phyloP scores from a whole-genome alignment of 1,140 invertebrate species.

The Drosophila pallidifrons region DNA sequence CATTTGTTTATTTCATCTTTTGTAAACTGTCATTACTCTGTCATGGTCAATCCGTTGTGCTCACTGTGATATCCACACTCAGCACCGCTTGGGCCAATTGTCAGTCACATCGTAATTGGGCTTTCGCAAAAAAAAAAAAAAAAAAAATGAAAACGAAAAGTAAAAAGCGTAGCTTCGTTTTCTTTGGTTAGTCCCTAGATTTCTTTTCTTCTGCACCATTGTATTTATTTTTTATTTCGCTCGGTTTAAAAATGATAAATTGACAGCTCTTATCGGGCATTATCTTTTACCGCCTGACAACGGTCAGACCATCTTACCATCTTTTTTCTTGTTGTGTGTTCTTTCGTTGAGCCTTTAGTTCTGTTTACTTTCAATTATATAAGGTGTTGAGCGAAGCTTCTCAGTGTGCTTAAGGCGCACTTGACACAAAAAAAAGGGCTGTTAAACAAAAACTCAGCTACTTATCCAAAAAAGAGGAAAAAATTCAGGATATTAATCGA shows the following conservation, averaged over 20 bases:
- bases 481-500: background rate
- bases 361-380: slow-evolving; percentile 50
- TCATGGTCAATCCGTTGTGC: slow-evolving; percentile 68
- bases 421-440: background rate
- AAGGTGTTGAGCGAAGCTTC: background rate
- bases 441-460: background rate
- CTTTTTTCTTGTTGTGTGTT: background rate
- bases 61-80: background rate
- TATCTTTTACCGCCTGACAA: slow-evolving; percentile 47
- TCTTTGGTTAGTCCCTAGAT: slow-evolving; percentile 35
- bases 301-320: slow-evolving; percentile 10
- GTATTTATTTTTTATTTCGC: slow-evolving; percentile 17
- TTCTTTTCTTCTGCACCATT: slow-evolving; percentile 5
- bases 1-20: slow-evolving; percentile 82
- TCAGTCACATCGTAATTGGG: slow-evolving; percentile 59
- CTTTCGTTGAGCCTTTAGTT: background rate
- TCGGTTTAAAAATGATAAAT: slow-evolving; percentile 65
- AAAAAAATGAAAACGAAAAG: background rate
- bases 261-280: slow-evolving; percentile 77
- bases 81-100: slow-evolving; percentile 55
- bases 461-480: background rate
- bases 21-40: slow-evolving; percentile 82
- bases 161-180: slow-evolving; percentile 6
- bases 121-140: background rate
- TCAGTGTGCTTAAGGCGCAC: slow-evolving; percentile 1